These are phyloP conservation scores for Hermetia illucens DNA, from an alignment of 1,140 invertebrate species.

Conservation along the genomic window DNA sequence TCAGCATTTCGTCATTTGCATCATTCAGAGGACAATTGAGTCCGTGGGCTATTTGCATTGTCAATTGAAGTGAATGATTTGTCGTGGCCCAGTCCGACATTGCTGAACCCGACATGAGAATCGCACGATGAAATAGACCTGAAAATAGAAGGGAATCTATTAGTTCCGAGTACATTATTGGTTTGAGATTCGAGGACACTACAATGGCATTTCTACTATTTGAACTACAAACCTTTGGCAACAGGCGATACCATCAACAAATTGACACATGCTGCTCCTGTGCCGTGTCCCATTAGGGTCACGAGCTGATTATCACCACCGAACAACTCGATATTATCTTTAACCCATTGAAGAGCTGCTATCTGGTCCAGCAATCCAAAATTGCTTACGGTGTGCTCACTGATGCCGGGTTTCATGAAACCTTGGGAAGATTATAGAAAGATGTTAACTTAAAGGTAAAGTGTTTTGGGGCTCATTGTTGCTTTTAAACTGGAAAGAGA, in stretches of 20 bases:
- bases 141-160: slow-evolving; percentile 16
- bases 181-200: too few relatives aligned
- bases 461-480: too few relatives aligned
- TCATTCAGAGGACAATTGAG: slow-evolving; percentile 57
- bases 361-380: slow-evolving; percentile 82
- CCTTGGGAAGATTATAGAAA: slow-evolving; percentile 43
- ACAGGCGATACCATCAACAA: slow-evolving; percentile 78
- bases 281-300: slow-evolving; percentile 87
- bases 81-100: slow-evolving; percentile 80
- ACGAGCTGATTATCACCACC: slow-evolving; percentile 73
- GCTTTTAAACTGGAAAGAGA: too few relatives aligned
- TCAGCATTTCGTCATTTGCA: slow-evolving; percentile 25
- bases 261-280: slow-evolving; percentile 84
- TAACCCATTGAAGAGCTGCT: slow-evolving; percentile 75
- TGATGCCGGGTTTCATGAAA: slow-evolving; percentile 60
- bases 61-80: slow-evolving; percentile 61
- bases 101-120: slow-evolving; percentile 89
- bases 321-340: slow-evolving; percentile 69
- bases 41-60: slow-evolving; percentile 62
- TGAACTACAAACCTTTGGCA: slow-evolving; percentile 42
- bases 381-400: slow-evolving; percentile 58
- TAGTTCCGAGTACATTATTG: too few relatives aligned
- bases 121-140: slow-evolving; percentile 82
- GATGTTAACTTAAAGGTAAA: too few relatives aligned
- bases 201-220: too few relatives aligned